phyloP scores from a whole-genome alignment of 2,888 invertebrate species.

The Entomobrya multifasciata region DNA sequence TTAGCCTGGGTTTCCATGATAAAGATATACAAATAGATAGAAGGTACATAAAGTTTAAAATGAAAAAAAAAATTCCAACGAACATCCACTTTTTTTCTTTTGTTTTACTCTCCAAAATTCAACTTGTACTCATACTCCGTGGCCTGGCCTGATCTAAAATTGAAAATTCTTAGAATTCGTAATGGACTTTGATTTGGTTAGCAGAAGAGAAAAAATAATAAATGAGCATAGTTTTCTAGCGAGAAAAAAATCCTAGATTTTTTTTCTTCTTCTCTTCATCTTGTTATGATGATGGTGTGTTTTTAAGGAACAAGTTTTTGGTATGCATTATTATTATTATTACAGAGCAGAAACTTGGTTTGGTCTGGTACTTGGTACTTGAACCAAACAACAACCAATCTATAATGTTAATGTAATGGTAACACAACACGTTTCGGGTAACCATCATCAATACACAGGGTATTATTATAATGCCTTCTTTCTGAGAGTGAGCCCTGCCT shows the following conservation, averaged over 20 bases:
- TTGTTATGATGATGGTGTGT: conserved; percentile 35
- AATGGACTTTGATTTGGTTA: background rate
- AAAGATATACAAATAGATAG: too few relatives aligned
- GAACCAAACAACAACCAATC: background rate
- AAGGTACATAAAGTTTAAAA: too few relatives aligned
- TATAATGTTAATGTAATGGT: too few relatives aligned
- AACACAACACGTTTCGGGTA: conserved; percentile 60
- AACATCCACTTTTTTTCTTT: conserved; percentile 47
- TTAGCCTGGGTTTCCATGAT: too few relatives aligned
- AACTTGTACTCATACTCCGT: background rate
- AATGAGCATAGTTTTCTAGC: background rate
- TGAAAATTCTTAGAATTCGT: conserved; percentile 20
- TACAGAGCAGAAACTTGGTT: conserved; percentile 52
- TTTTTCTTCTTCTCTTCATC: background rate
- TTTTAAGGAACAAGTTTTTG: conserved; percentile 59
- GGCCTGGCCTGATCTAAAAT: background rate
- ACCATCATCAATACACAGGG: conserved; percentile 2
- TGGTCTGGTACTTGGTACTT: background rate
- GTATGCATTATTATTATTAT: conserved; percentile 56
- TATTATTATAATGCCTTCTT: conserved; percentile 23
- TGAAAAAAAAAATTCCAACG: background rate
- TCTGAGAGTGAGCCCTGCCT: too few relatives aligned
- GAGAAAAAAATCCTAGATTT: conserved; percentile 21
- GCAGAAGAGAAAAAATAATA: background rate
- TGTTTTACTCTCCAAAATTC: too few relatives aligned